Conservation (phyloP, 2,113 vertebrate genomes). For the Calidris pugnax region DNA sequence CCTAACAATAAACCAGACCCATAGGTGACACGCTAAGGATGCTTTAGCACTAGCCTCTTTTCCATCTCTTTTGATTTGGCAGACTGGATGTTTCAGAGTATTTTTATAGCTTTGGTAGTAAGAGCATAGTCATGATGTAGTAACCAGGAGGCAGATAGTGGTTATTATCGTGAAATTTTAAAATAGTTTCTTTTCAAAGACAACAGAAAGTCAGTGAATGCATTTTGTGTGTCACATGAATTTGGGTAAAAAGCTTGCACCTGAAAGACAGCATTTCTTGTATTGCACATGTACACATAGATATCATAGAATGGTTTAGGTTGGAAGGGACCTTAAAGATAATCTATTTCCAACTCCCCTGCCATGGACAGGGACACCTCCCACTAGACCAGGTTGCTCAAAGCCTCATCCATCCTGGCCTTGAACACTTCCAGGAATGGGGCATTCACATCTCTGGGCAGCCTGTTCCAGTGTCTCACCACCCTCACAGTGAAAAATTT, state of each 20-base stretch:
- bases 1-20: neutral
- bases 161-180: neutral
- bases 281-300: neutral
- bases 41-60: neutral
- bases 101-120: neutral
- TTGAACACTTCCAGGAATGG: neutral
- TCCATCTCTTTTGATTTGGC: neutral
- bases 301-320: neutral
- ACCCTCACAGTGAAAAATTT: neutral
- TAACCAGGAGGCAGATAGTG: neutral
- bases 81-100: neutral
- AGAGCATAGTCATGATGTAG: rapidly evolving
- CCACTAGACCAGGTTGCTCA: neutral
- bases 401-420: neutral
- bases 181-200: neutral
- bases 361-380: neutral
- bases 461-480: neutral
- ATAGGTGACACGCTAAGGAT: neutral
- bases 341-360: neutral
- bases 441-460: neutral
- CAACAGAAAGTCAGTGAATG: neutral
- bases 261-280: neutral
- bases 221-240: neutral
- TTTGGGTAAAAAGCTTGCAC: neutral
- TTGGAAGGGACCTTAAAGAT: neutral